phyloP scores from a whole-genome alignment of 2,888 invertebrate species.

The Zygaena filipendulae region DNA sequence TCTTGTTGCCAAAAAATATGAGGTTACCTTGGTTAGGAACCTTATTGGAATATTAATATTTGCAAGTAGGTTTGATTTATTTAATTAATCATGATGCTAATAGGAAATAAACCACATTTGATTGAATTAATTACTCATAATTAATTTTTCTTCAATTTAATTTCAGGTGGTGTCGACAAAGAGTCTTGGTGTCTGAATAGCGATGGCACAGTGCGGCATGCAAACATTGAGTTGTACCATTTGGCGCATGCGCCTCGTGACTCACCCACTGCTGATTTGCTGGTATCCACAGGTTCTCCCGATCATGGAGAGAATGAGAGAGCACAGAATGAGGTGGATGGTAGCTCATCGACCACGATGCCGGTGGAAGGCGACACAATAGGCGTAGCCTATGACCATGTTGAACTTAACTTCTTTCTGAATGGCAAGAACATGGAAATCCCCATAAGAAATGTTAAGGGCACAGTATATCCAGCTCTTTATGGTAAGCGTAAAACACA shows the following conservation, averaged over 20 bases:
- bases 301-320: conserved; percentile 35
- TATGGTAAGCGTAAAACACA: conserved; percentile 93
- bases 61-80: no score
- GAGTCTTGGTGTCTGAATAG: conserved; percentile 95
- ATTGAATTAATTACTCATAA: no score
- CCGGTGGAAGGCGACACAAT: conserved; percentile 94
- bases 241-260: conserved; percentile 56
- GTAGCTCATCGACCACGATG: conserved; percentile 40
- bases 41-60: no score
- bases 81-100: no score
- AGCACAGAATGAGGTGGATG: conserved; percentile 30
- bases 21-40: no score
- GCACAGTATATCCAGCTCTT: conserved; percentile 90
- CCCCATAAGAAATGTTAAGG: conserved; percentile 88
- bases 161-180: conserved; percentile 82
- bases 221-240: conserved; percentile 81
- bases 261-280: conserved; percentile 50
- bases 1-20: no score
- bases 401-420: conserved; percentile 93
- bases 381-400: conserved; percentile 95
- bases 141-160: no score
- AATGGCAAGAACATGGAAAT: conserved; percentile 91
- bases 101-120: no score
- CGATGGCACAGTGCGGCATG: conserved; percentile 88
- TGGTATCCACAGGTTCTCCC: conserved; percentile 45